Conservation (phyloP, 1,140 invertebrate species). For the Goniozus legneri region DNA sequence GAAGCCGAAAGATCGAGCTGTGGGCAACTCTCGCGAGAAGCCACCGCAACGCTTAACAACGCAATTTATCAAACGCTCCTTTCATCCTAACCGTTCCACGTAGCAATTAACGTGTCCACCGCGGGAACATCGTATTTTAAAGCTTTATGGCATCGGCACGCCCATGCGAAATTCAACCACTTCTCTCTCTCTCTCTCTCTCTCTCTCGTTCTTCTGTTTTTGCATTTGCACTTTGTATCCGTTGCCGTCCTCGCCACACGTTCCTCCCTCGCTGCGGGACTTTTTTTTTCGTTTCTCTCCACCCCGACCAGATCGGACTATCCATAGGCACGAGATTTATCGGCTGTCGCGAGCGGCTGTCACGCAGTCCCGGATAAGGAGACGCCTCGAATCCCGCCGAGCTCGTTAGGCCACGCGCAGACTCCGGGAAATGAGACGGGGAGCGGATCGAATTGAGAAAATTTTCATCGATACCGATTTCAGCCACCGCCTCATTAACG, state of each 20-base stretch:
- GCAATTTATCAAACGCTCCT: constrained; percentile 46
- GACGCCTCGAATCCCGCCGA: too few species aligned
- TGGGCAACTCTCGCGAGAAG: constrained; percentile 19
- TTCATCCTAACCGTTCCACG: constrained; percentile 42
- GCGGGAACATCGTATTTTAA: constrained; percentile 46
- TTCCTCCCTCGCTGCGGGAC: background rate
- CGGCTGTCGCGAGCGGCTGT: too few species aligned
- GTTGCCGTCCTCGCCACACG: too few species aligned
- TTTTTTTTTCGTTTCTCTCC: background rate
- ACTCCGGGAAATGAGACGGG: too few species aligned
- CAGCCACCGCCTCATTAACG: too few species aligned
- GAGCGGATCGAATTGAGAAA: too few species aligned
- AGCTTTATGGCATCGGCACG: constrained; percentile 41
- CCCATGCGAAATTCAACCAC: constrained; percentile 40
- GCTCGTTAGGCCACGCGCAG: too few species aligned
- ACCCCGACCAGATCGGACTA: too few species aligned
- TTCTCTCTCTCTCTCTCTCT: background rate
- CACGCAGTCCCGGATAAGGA: too few species aligned
- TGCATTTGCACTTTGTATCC: background rate
- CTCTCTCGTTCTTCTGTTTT: background rate
- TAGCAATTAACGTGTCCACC: constrained; percentile 47
- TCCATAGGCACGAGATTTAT: too few species aligned
- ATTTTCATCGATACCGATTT: too few species aligned
- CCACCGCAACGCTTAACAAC: constrained; percentile 28
- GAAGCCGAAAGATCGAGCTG: constrained; percentile 39